Percentiles rank a stretch among this genome's conserved stretches.
phyloP scores from a whole-genome alignment of 2,797 vertebrate species.

The Pangasius djambal region DNA sequence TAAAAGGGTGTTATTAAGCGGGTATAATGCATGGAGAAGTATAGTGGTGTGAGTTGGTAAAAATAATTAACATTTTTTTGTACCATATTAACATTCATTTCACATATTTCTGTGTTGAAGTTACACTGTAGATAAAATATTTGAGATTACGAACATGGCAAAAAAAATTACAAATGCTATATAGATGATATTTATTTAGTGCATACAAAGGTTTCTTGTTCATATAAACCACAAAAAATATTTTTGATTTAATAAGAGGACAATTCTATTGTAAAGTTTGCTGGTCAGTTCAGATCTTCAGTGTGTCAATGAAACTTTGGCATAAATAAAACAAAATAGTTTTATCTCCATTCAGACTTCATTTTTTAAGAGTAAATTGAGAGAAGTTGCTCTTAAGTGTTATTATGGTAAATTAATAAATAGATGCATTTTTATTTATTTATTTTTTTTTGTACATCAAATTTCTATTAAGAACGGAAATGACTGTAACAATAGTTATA shows the following conservation, averaged over 20 bases:
- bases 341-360: background rate
- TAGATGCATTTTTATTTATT: too few species aligned
- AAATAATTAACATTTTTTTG: too few species aligned
- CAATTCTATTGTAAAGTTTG: background rate
- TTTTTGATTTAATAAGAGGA: too few species aligned
- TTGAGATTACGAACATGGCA: too few species aligned
- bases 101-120: background rate
- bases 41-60: background rate
- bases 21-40: background rate
- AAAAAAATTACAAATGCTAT: background rate
- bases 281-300: background rate
- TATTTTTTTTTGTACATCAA: background rate
- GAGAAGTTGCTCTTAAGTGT: background rate
- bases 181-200: background rate
- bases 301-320: too few species aligned
- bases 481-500: background rate
- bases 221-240: too few species aligned
- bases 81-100: too few species aligned
- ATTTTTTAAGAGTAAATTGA: background rate
- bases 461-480: background rate
- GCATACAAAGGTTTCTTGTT: background rate
- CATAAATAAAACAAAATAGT: too few species aligned
- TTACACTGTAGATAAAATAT: background rate
- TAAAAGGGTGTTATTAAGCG: background rate
- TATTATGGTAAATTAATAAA: background rate